Base-by-base conservation (phyloP, 1,140 invertebrate species). In the Temnothorax curvispinosus region DNA sequence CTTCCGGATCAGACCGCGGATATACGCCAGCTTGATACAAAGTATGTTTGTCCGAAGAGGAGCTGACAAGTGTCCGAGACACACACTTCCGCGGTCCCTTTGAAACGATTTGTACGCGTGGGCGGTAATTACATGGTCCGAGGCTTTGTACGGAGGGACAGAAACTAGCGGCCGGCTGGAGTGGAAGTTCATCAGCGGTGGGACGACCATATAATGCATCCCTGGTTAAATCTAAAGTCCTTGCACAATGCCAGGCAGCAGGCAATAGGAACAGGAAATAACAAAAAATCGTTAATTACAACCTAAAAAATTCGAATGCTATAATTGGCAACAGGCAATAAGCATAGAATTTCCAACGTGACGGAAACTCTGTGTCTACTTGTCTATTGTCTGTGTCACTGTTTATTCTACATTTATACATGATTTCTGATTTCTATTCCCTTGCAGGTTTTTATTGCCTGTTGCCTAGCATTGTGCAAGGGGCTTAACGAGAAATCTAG, bases 31-130 rank as follows among this genome's bases (percentile, higher is more conserved):
- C 32, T 44, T 81, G 38, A 64, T 18, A 71, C 65, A 44, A 81
- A 32, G 78, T 81, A 80, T 69, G 78, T 71, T 81, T 81, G 78
- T 32, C 64, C 65, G 52, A 81, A 21, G 78, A 81, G 65, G 65
- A 65, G 50, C 64, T 81, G 78, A 81, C 78, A 81, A 81, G 65
- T 81, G 78, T 81, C 65, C 38, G 64, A 56, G 50, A 13, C 78
- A 81, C 38, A 81, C 50, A 81, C 38, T 58, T n/a, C 9, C 47
- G n/a, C 32, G 64, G 32, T 44, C 35, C 52, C 38, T 81, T 71
- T 81, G 78, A 81, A 81, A 71, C 78, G 78, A 81, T 81, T 81
- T 81, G 64, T 71, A 81, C 64, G 64, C 50, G 52, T 71, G 64
- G 64, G 5, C 50, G 65, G 78, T 81, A 81, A 81, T 71, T 81